Evolutionary conservation across 1,140 invertebrate genomes (phyloP), one percentile per base, ranked within the genome.

Genomic region (Drosophila chauvacae): DNA sequence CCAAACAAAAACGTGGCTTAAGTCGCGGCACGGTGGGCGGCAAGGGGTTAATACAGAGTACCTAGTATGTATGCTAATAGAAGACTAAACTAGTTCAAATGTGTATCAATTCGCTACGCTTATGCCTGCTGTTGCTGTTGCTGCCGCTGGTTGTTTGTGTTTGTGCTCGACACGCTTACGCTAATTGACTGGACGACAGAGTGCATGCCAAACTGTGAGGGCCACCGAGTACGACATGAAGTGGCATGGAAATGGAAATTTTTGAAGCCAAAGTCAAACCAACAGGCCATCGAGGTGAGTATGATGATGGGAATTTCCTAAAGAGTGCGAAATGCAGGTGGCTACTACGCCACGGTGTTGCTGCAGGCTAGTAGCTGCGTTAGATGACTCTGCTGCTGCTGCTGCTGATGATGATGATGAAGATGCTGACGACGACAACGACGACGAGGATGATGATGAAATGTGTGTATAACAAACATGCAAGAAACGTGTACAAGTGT

Each of bases 401-500:
- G 76, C 41, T 64, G 51, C 28, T 37, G 80, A 48, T 71, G 0
- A 20, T 20, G 1, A 20, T n/a, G 63, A 10, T 51, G 51, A 53
- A 70, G 51, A 23, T 2, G 18, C 18, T 51, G 77, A 16, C 44
- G 77, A 35, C 56, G 64, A 60, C 39, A 63, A 30, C 50, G 73
- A 33, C 47, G 62, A 41, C 50, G 73, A 33, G 44, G 62, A 41
- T 10, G 55, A 68, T 80, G 84, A 73, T 85, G 74, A 69, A 81
- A 90, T 81, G 85, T 75, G 71, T 86, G 73, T 72, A 79, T 79
- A 79, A 66, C 76, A 79, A 80, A 72, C 83, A 83, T 83, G 77
- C 55, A 26, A 80, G 85, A 79, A 85, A 88, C 85, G 85, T 88
- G 81, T 88, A 90, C 85, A 88, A 88, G 85, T 90, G 85, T 88